Base-by-base conservation (phyloP, 2,113 vertebrate species). In the Chloropsis cyanopogon region DNA sequence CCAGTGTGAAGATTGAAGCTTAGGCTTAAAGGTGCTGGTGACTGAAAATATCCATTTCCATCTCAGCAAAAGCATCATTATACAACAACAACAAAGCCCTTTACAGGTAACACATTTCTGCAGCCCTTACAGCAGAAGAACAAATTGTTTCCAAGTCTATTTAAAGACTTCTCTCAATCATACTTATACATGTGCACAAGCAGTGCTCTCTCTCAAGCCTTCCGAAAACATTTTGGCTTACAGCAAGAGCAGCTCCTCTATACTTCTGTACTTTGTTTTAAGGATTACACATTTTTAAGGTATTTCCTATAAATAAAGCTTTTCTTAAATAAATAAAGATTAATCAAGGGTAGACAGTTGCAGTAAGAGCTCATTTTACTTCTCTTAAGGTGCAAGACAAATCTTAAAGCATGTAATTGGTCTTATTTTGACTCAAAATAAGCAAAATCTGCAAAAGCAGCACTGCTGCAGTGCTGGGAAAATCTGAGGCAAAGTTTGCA, bases 271-370 rank as follows among this genome's bases (percentile, higher is more conserved):
- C 82, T 79, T 94, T 57, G 72, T 63, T 96, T 77, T 33, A 93
- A 57, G 33, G 44, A 75, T 78, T 88, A 93, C 70, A 54, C 82
- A 92, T 64, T 73, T 88, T 56, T 26, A 90, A 85, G 44, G 73
- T 88, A 78, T 80, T 95, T 54, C 82, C 49, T 61, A 88, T 64
- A 95, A 95, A 94, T 60, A 95, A 90, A 87, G 60, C n/a, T 86
- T 85, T 88, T 60, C 57, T 63, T 82, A 88, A 92, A 82, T 82
- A 88, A 92, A 82, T 75, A 82, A 76, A 56, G 41, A 52, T 65
- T 86, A 78, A 90, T 66, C 68, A 93, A 88, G 16, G 17, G 22
- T 61, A 91, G 80, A 73, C 56, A 78, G 72, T 8, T 69, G 35
- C 7, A 5, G n/a, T 80, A 66, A 95, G 86, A 82, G 29, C 19